phyloP scores from a whole-genome alignment of 2,888 invertebrate genomes.

The Rambutsinella grinnellia region DNA sequence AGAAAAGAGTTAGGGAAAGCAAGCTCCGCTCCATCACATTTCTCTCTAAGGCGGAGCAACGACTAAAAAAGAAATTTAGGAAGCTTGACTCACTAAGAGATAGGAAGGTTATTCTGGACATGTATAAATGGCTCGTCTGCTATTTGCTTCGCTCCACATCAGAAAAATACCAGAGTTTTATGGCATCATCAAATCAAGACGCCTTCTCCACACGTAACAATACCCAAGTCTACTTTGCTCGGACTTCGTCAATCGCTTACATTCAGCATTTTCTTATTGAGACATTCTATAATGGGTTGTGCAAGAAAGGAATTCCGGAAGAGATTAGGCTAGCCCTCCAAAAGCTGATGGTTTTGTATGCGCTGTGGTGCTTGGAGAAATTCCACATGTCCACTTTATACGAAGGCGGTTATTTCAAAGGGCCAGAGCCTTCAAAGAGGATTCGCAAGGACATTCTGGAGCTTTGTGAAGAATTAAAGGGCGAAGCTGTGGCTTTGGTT shows the following conservation, averaged over 20 bases:
- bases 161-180: slow-evolving; percentile 74
- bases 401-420: slow-evolving; percentile 74
- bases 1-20: slow-evolving; percentile 69
- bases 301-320: slow-evolving; percentile 62
- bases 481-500: slow-evolving; percentile 81
- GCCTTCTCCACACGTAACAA: slow-evolving; percentile 85
- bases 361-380: slow-evolving; percentile 80
- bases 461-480: slow-evolving; percentile 79
- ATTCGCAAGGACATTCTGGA: slow-evolving; percentile 79
- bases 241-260: slow-evolving; percentile 84
- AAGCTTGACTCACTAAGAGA: too few species aligned
- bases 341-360: slow-evolving; percentile 77
- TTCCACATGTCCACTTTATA: slow-evolving; percentile 81
- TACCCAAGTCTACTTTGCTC: slow-evolving; percentile 86
- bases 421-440: slow-evolving; percentile 73
- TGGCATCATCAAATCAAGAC: slow-evolving; percentile 74
- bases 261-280: slow-evolving; percentile 72
- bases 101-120: too few species aligned
- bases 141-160: slow-evolving; percentile 80
- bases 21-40: slow-evolving; percentile 79
- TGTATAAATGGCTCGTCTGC: slow-evolving; percentile 89
- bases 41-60: slow-evolving; percentile 71
- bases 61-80: slow-evolving; percentile 31
- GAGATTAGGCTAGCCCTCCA: slow-evolving; percentile 72
- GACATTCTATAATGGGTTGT: slow-evolving; percentile 70